These are phyloP conservation scores for Choristoneura fumiferana DNA, from an alignment of 1,140 invertebrate species.

Conservation along the genomic window DNA sequence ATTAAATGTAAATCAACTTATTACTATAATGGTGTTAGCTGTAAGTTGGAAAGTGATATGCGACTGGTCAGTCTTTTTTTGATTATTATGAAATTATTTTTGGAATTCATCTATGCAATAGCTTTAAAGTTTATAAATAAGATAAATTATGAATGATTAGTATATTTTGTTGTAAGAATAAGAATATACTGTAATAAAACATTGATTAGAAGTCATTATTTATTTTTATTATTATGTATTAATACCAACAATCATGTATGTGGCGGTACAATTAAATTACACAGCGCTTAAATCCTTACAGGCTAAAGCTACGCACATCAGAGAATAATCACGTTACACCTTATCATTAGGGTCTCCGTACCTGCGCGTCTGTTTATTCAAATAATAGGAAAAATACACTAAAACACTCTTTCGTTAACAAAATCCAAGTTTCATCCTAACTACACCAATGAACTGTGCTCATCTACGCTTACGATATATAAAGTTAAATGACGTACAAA, in stretches of 20 bases:
- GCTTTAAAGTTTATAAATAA: slow-evolving; percentile 56
- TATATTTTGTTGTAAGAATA: slow-evolving; percentile 61
- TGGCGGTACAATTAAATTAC: no score
- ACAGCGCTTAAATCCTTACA: no score
- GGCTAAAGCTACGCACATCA: no score
- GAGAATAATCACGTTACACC: no score
- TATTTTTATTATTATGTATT: slow-evolving; percentile 17
- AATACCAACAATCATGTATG: slow-evolving; percentile 7
- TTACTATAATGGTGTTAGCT: slow-evolving; percentile 14
- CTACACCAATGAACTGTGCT: neutral
- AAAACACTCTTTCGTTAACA: no score
- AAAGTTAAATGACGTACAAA: slow-evolving; percentile 8
- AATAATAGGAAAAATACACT: no score
- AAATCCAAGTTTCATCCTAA: neutral
- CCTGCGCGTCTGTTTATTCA: no score
- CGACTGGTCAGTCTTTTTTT: slow-evolving; percentile 51
- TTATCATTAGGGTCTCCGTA: no score
- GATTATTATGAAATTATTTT: slow-evolving; percentile 45
- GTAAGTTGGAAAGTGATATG: slow-evolving; percentile 53
- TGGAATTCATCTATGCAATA: slow-evolving; percentile 48
- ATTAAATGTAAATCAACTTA: neutral
- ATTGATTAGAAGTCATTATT: slow-evolving; percentile 20
- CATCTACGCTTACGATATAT: neutral
- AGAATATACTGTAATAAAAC: slow-evolving; percentile 41
- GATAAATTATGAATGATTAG: slow-evolving; percentile 52